Evolutionary conservation across 2,797 vertebrate genomes (phyloP).

Genomic region (Pseudocheirus occidentalis): DNA sequence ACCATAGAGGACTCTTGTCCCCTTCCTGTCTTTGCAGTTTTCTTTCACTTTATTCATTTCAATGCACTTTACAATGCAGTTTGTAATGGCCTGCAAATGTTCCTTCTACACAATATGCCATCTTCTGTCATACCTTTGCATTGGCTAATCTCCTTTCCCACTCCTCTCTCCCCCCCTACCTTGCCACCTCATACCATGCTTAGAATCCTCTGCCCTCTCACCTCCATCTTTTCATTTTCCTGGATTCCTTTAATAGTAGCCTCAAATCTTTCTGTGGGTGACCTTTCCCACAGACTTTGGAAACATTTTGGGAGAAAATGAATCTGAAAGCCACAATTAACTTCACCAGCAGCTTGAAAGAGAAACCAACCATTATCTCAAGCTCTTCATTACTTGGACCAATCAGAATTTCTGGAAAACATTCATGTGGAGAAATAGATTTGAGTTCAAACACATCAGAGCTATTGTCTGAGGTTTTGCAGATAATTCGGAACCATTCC

Average conservation of each 20-base stretch:
- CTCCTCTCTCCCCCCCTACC: too few relatives aligned
- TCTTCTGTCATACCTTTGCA: background rate
- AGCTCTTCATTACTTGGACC: constrained; percentile 99
- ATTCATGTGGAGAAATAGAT: constrained; percentile 99
- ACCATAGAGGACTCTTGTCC: background rate
- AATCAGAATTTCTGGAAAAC: constrained; percentile 99
- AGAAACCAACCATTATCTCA: constrained; percentile 99
- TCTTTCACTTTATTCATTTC: too few relatives aligned
- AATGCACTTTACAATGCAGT: too few relatives aligned
- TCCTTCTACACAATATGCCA: background rate
- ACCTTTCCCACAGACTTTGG: constrained; percentile 87
- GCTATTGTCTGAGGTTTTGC: constrained; percentile 95
- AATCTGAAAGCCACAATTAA: constrained; percentile 98
- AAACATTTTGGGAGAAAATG: constrained; percentile 99
- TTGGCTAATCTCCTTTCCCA: too few relatives aligned
- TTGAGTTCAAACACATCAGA: constrained; percentile 99
- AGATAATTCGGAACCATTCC: constrained; percentile 97
- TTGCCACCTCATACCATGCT: background rate
- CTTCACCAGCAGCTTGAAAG: constrained; percentile 96
- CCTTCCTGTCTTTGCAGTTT: background rate
- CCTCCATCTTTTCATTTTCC: background rate
- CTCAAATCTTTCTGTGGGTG: background rate
- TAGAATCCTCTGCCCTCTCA: background rate
- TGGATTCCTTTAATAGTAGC: background rate
- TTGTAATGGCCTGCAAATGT: background rate